Conservation (phyloP, 2,888 invertebrate genomes). For the Mythimna ferrago region DNA sequence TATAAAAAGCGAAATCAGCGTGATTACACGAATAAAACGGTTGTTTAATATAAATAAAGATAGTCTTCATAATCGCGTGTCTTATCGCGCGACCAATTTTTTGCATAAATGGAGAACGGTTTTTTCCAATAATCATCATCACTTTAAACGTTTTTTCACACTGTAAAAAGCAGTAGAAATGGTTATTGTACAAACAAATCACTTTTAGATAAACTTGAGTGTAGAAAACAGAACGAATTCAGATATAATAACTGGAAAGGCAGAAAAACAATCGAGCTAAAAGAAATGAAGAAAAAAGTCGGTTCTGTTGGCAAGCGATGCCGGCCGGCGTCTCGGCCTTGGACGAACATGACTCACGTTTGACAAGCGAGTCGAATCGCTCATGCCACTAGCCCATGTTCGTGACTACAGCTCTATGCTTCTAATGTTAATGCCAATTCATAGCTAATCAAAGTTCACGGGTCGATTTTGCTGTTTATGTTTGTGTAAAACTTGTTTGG, state of each 20-base stretch:
- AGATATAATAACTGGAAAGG: conserved; percentile 71
- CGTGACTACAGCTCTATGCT: conserved; percentile 70
- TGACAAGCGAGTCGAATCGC: conserved; percentile 73
- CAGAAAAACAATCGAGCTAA: conserved; percentile 78
- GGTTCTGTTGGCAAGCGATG: conserved; percentile 78
- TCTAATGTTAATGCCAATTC: conserved; percentile 66
- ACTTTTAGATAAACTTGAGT: conserved; percentile 46
- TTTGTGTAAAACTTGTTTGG: conserved; percentile 54
- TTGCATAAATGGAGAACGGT: conserved; percentile 49
- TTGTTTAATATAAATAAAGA: conserved; percentile 53
- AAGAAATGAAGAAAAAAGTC: conserved; percentile 75
- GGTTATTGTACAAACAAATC: conserved; percentile 19
- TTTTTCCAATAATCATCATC: conserved; percentile 40
- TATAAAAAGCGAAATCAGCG: conserved; percentile 41
- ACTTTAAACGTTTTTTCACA: conserved; percentile 35
- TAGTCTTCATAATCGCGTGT: conserved; percentile 49
- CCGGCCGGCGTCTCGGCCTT: conserved; percentile 88
- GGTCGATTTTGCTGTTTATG: conserved; percentile 63
- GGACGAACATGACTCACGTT: conserved; percentile 79
- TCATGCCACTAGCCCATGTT: conserved; percentile 63
- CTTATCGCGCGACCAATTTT: conserved; percentile 45
- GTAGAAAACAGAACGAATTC: conserved; percentile 67
- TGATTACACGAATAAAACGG: conserved; percentile 36
- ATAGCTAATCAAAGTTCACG: conserved; percentile 71
- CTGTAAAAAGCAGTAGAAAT: conserved; percentile 39